A percentile compares a stretch with the other conserved stretches of the same genome.
phyloP scores from a whole-genome alignment of 2,888 invertebrate genomes.

The Tortricodes alternella region DNA sequence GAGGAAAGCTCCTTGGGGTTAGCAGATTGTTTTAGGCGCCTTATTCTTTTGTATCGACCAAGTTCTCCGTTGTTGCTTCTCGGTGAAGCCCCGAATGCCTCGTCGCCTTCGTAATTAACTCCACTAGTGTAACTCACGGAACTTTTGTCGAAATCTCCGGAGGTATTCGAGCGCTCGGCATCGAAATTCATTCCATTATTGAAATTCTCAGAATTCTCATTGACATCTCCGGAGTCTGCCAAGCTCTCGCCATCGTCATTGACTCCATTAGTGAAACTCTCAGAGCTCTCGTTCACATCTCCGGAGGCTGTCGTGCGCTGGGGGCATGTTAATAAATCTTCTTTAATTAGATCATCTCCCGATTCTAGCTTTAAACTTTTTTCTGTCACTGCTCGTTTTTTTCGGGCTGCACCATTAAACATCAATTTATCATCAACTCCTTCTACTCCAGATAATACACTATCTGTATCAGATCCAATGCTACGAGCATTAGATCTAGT shows the following conservation, averaged over 20 bases:
- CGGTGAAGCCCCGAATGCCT: slow-evolving; percentile 61
- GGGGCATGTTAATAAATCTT: slow-evolving; percentile 13
- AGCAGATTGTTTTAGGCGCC: slow-evolving; percentile 55
- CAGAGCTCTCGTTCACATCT: slow-evolving; percentile 41
- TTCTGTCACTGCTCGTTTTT: slow-evolving; percentile 50
- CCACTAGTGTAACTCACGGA: slow-evolving; percentile 39
- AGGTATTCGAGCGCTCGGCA: too few relatives aligned
- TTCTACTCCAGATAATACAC: slow-evolving; percentile 64
- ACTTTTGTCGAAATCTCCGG: neutral
- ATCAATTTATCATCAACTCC: slow-evolving; percentile 71
- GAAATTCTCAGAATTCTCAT: slow-evolving; percentile 41
- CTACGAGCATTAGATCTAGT: slow-evolving; percentile 47
- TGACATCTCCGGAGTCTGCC: slow-evolving; percentile 40
- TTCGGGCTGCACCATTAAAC: slow-evolving; percentile 55
- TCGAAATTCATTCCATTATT: too few relatives aligned
- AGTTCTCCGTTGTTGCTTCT: slow-evolving; percentile 59
- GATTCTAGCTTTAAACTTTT: slow-evolving; percentile 31
- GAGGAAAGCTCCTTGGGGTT: slow-evolving; percentile 31
- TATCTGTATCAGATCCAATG: slow-evolving; percentile 69
- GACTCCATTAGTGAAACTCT: slow-evolving; percentile 36
- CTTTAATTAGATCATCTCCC: slow-evolving; percentile 10
- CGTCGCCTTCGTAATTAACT: slow-evolving; percentile 59
- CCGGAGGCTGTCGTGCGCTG: slow-evolving; percentile 41
- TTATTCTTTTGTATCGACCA: slow-evolving; percentile 67
- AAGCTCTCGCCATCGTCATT: slow-evolving; percentile 59